These are phyloP conservation scores for Drosophila persimilis DNA, from an alignment of 1,140 invertebrate genomes.

Conservation along the genomic window DNA sequence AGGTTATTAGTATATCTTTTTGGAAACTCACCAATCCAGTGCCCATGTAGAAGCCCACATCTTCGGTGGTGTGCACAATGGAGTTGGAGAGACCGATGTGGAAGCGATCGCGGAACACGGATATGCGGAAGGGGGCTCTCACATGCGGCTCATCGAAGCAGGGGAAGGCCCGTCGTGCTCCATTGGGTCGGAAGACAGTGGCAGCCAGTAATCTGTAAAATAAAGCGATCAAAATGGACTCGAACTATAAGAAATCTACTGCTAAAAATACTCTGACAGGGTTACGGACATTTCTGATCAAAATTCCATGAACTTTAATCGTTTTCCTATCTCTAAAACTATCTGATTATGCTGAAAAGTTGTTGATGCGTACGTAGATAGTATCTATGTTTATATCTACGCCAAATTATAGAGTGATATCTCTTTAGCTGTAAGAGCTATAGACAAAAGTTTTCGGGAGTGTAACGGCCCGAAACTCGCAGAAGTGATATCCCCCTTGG, in stretches of 20 bases:
- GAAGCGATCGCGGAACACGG: conserved; percentile 92
- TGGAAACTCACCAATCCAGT: conserved; percentile 87
- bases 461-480: too few species aligned
- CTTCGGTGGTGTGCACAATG: conserved; percentile 93
- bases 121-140: conserved; percentile 95
- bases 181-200: conserved; percentile 97
- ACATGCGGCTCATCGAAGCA: conserved; percentile 98
- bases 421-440: neutral
- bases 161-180: conserved; percentile 96
- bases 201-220: conserved; percentile 92
- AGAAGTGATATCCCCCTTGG: too few species aligned
- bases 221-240: too few species aligned
- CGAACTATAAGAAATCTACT: too few species aligned
- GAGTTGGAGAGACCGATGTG: conserved; percentile 95
- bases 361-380: too few species aligned
- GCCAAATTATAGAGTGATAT: neutral
- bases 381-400: too few species aligned
- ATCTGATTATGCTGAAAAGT: too few species aligned
- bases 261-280: too few species aligned
- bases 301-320: too few species aligned
- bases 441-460: neutral
- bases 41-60: conserved; percentile 93
- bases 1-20: too few species aligned
- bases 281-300: too few species aligned
- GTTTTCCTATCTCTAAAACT: too few species aligned